Evolutionary conservation across 2,888 invertebrate species (phyloP).

Genomic region (Chrysina gloriosa): DNA sequence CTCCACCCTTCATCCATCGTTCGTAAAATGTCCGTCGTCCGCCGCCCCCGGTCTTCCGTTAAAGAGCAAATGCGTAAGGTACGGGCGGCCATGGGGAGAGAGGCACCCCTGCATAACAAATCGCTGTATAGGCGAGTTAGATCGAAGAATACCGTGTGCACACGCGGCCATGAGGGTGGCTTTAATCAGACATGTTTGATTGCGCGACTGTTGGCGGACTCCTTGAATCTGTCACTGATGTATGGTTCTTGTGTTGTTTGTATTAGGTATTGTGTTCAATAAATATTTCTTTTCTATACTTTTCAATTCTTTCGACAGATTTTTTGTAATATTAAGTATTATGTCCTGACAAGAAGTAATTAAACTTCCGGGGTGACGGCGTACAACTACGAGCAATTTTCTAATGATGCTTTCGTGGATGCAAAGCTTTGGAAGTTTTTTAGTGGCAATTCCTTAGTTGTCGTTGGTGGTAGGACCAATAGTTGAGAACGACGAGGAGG

Average conservation of each 20-base stretch:
- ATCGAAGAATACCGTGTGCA: slow-evolving; percentile 52
- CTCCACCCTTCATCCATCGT: neutral
- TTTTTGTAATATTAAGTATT: too few relatives aligned
- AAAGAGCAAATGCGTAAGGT: slow-evolving; percentile 37
- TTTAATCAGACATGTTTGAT: slow-evolving; percentile 55
- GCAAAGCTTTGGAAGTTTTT: too few relatives aligned
- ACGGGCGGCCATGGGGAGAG: slow-evolving; percentile 37
- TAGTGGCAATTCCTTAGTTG: too few relatives aligned
- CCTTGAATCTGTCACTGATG: slow-evolving; percentile 29
- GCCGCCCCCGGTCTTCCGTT: slow-evolving; percentile 20
- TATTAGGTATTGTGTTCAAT: neutral
- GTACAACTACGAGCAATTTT: too few relatives aligned
- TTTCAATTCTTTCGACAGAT: too few relatives aligned
- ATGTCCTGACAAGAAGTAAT: too few relatives aligned
- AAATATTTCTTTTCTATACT: neutral
- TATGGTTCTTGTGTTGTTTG: neutral
- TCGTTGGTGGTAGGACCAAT: too few relatives aligned
- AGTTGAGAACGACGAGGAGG: too few relatives aligned
- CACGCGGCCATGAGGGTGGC: slow-evolving; percentile 51
- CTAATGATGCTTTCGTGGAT: too few relatives aligned
- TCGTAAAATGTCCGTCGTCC: slow-evolving; percentile 21
- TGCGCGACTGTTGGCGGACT: slow-evolving; percentile 38
- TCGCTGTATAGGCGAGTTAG: slow-evolving; percentile 59
- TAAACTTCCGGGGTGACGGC: too few relatives aligned
- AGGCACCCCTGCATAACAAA: slow-evolving; percentile 61